A percentile compares a stretch with the other conserved stretches of the same genome.
These are phyloP conservation scores for Euthynnus affinis DNA, from an alignment of 2,797 vertebrate genomes.

Conservation along the genomic window DNA sequence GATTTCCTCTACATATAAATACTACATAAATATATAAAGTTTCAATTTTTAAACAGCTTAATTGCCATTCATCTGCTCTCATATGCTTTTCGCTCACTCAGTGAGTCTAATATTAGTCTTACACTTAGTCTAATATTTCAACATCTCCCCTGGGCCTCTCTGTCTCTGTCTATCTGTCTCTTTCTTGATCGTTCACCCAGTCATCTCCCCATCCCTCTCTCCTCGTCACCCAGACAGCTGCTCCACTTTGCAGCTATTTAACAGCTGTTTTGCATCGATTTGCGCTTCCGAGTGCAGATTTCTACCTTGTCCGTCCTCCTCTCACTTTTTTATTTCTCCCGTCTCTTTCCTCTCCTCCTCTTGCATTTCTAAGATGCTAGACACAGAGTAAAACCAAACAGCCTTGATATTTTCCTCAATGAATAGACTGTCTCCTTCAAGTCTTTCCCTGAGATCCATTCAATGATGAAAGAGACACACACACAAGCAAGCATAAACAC, in stretches of 20 bases:
- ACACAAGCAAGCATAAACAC: constrained; percentile 43
- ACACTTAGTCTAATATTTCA: constrained; percentile 75
- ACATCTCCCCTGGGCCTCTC: constrained; percentile 67
- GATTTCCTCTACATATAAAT: not conserved
- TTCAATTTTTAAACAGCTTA: constrained; percentile 36
- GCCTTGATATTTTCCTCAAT: constrained; percentile 72
- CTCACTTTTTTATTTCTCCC: constrained; percentile 32
- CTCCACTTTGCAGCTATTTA: constrained; percentile 83
- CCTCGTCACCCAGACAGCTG: constrained; percentile 75
- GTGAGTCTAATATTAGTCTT: constrained; percentile 67
- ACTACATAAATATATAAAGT: constrained; percentile 23
- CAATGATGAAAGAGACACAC: constrained; percentile 60
- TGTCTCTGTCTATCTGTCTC: constrained; percentile 43
- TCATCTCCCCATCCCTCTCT: constrained; percentile 67
- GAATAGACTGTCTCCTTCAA: constrained; percentile 71
- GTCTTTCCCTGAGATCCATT: constrained; percentile 68
- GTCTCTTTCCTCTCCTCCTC: constrained; percentile 7
- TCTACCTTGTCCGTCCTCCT: constrained; percentile 70
- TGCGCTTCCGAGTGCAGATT: constrained; percentile 74
- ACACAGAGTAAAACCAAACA: constrained; percentile 48
- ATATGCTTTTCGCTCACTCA: constrained; percentile 53
- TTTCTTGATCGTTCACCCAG: constrained; percentile 71
- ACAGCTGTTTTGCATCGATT: constrained; percentile 84
- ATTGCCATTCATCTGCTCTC: constrained; percentile 57
- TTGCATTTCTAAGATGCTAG: constrained; percentile 58